phyloP scores from a whole-genome alignment of 2,888 invertebrate species.

The Oegoconia quadripuncta region DNA sequence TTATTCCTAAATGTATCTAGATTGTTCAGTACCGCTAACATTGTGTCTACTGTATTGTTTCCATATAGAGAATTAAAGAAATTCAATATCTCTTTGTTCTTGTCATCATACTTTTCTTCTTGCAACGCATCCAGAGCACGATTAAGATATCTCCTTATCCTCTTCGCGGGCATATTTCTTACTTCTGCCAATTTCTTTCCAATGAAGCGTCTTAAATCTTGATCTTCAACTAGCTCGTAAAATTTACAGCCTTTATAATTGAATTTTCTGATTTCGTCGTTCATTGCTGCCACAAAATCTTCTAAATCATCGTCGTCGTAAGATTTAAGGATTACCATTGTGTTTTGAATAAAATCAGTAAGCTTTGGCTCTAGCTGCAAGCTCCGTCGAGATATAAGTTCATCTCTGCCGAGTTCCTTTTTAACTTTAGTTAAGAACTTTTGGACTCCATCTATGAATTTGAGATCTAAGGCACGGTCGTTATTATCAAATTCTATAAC shows the following conservation, averaged over 20 bases:
- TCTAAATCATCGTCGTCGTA: constrained; percentile 39
- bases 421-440: constrained; percentile 34
- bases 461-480: constrained; percentile 29
- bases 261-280: constrained; percentile 37
- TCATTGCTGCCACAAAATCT: constrained; percentile 27
- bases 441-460: constrained; percentile 37
- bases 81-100: constrained; percentile 22
- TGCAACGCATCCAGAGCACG: constrained; percentile 16
- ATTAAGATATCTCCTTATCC: constrained; percentile 27
- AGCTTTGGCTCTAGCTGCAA: constrained; percentile 24
- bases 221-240: constrained; percentile 31
- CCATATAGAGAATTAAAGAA: constrained; percentile 44
- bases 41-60: constrained; percentile 21
- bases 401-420: constrained; percentile 19
- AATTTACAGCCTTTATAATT: constrained; percentile 37
- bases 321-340: constrained; percentile 24
- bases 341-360: constrained; percentile 39
- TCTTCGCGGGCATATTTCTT: constrained; percentile 19
- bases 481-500: constrained; percentile 42
- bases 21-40: constrained; percentile 29
- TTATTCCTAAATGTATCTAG: constrained; percentile 30
- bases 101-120: constrained; percentile 16
- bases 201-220: constrained; percentile 27
- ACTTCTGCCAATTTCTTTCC: constrained; percentile 26
- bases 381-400: constrained; percentile 8